Evolutionary conservation across 2,797 vertebrate species (phyloP).

Genomic region (Bryconaethiops microstoma): DNA sequence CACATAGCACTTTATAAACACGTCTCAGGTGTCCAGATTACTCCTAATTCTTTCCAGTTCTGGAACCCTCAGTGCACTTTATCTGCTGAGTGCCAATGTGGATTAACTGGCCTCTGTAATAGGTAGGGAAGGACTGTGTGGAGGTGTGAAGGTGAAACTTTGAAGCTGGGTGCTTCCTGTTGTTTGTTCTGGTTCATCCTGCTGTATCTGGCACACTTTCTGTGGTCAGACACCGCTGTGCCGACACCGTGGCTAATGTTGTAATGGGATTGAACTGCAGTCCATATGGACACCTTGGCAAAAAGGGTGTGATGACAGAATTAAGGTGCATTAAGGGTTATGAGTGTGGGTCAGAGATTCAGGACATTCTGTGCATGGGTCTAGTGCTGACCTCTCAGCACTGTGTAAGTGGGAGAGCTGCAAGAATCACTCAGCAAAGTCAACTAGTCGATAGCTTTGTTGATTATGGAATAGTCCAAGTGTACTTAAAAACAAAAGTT

Average conservation of each 20-base stretch:
- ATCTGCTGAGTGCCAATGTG: neutral
- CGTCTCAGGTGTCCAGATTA: no score
- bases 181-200: neutral
- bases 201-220: neutral
- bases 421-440: no score
- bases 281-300: neutral
- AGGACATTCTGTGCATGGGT: neutral
- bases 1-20: no score
- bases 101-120: neutral
- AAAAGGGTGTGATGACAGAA: neutral
- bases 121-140: neutral
- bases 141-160: neutral
- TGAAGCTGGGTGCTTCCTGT: neutral
- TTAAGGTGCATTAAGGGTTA: slow-evolving; percentile 4
- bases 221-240: neutral
- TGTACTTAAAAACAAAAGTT: neutral
- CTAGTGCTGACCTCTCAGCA: neutral
- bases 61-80: neutral
- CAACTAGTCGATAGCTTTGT: no score
- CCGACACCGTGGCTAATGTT: slow-evolving; percentile 11
- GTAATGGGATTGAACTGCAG: neutral
- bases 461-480: no score
- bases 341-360: slow-evolving; percentile 3
- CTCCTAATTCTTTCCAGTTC: no score
- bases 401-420: neutral